Evolutionary conservation across 1,140 invertebrate genomes (phyloP).

Genomic region (Steinernema khuongi): DNA sequence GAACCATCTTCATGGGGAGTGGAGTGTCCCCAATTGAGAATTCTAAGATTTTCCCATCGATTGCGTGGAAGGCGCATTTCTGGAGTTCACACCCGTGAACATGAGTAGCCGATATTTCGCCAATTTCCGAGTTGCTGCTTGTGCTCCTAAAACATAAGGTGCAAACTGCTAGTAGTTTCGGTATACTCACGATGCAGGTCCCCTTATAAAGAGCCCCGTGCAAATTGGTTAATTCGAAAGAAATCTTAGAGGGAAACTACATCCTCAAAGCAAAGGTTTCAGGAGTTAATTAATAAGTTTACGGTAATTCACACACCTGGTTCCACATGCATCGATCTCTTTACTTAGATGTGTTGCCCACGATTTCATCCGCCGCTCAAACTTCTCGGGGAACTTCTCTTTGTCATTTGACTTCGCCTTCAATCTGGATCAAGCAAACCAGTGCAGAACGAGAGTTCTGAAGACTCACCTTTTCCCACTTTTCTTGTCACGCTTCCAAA

Average conservation of each 20-base stretch:
- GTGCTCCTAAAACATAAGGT: no score
- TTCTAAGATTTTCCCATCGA: neutral
- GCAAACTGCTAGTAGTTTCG: no score
- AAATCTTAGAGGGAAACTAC: no score
- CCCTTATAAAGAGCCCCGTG: no score
- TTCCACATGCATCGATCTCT: neutral
- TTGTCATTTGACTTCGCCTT: neutral
- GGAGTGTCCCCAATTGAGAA: neutral
- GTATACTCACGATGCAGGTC: no score
- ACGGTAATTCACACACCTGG: neutral
- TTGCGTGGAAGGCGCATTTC: neutral
- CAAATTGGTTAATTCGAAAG: no score
- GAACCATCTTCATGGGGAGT: neutral
- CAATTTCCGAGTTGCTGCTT: no score
- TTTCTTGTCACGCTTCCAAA: neutral
- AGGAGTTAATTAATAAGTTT: neutral
- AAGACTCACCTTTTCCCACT: conserved; percentile 7
- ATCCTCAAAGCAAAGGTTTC: no score
- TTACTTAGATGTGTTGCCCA: neutral
- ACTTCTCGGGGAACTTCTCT: neutral
- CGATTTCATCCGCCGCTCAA: neutral
- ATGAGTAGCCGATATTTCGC: neutral
- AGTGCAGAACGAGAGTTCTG: neutral
- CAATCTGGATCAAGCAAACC: neutral
- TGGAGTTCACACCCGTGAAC: neutral